Evolutionary conservation across 1,140 invertebrate species (phyloP), one percentile per base, ranked within the genome.

Genomic region (Hypsibius dujardini): DNA sequence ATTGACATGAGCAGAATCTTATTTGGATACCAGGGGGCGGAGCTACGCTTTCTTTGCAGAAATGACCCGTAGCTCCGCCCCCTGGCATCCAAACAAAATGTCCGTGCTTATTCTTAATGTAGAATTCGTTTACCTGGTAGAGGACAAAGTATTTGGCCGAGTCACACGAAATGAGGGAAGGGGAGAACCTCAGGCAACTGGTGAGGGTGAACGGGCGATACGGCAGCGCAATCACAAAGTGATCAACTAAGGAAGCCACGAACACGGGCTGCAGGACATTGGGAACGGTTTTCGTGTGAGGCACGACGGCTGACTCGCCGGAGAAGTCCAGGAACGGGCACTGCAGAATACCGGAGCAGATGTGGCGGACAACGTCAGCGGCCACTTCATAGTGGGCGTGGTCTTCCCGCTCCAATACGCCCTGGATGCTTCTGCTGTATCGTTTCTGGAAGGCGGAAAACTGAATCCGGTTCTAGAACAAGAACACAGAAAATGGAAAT

Each of bases 111-210:
- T 28, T 28, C 28, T 28, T 28, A 28, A 28, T 28, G 28, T 28
- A 28, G 28, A 28, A 28, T 28, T 28, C 28, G 28, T 28, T 12
- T 12, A 94, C 78, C 78, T 95, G 92, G 78, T 92, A 95, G 40
- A 92, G 80, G 46, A 95, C 80, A 81, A 95, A 95, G 45, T 12
- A 67, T 3, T 12, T 42, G 12, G 62, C 62, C 12, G 62, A 12
- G 42, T 67, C 62, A 3, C 12, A 15, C 3, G 62, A 12, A 3
- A 67, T 12, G 12, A 67, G 62, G 12, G 12, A 7, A 12, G 12
- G 12, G 12, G 62, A 67, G 62, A 67, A 67, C 12, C 62, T 12
- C 42, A 67, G 12, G 42, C 62, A 67, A 42, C 42, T 45, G 42
- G 42, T 67, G 12, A 67, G 7, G 12, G 62, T 67, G 45, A 67